Percentiles rank a stretch among this genome's conserved stretches.
These are phyloP conservation scores for Ellobius talpinus DNA, from an alignment of 2,113 vertebrate species.

Conservation along the genomic window DNA sequence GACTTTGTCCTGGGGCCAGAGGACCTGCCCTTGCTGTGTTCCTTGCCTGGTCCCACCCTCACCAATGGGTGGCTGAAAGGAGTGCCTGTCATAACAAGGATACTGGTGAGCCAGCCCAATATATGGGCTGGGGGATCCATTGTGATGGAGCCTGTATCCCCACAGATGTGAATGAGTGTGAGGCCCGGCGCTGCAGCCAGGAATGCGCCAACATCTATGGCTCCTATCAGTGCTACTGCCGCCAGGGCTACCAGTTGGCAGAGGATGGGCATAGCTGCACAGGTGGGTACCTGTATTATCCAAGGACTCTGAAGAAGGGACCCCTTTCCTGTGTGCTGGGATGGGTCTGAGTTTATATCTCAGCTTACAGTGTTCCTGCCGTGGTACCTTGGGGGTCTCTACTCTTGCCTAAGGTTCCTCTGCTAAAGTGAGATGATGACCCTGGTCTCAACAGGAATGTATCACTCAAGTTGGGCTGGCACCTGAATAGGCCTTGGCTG, in stretches of 20 bases:
- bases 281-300: conserved; percentile 85
- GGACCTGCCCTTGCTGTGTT: neutral
- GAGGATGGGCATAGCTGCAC: conserved; percentile 94
- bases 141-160: accelerated
- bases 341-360: accelerated
- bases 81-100: neutral
- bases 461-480: neutral
- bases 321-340: accelerated
- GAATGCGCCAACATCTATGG: conserved; percentile 96
- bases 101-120: neutral
- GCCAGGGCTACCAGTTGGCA: conserved; percentile 93
- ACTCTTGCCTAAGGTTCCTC: neutral
- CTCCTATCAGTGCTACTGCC: conserved; percentile 97
- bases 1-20: neutral
- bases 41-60: too few species aligned
- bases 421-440: neutral
- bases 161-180: conserved; percentile 95
- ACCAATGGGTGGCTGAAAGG: neutral
- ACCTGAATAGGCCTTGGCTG: accelerated
- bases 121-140: accelerated
- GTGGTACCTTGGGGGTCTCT: neutral
- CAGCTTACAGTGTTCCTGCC: neutral
- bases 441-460: neutral
- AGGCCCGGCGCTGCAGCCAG: conserved; percentile 92
- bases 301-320: neutral